phyloP scores from a whole-genome alignment of 1,140 invertebrate species.

The Bombus polaris region DNA sequence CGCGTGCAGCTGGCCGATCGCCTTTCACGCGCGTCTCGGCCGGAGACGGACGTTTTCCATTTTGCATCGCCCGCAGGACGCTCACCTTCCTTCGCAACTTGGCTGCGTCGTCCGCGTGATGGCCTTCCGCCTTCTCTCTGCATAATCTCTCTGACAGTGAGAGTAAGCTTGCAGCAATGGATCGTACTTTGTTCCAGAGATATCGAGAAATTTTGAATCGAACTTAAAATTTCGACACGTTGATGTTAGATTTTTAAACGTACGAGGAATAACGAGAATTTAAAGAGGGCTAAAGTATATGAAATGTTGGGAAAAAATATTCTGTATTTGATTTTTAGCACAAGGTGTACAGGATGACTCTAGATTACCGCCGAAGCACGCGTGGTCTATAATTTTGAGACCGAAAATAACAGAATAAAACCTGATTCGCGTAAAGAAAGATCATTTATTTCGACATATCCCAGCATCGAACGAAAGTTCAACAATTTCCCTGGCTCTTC shows the following conservation, averaged over 20 bases:
- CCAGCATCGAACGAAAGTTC: not conserved
- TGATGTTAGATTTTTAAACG: not conserved
- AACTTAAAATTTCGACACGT: too few relatives aligned
- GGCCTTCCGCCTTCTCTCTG: not conserved
- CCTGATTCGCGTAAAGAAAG: not conserved
- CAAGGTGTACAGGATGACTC: not conserved
- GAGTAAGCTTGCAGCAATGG: not conserved
- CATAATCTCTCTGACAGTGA: not conserved
- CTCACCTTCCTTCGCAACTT: slow-evolving; percentile 1
- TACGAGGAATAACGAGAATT: not conserved
- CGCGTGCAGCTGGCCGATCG: slow-evolving; percentile 54
- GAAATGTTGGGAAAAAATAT: not conserved
- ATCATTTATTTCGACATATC: not conserved
- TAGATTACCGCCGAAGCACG: not conserved
- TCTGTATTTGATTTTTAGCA: not conserved
- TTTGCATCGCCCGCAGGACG: slow-evolving; percentile 20
- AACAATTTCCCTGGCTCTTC: not conserved
- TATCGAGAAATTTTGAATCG: not conserved
- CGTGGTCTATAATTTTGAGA: not conserved
- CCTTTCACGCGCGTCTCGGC: slow-evolving; percentile 72
- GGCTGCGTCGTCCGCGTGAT: too few relatives aligned
- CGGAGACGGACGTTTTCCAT: slow-evolving; percentile 58
- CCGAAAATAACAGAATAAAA: not conserved
- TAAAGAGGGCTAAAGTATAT: not conserved
- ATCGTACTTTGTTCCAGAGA: not conserved